These are phyloP conservation scores for Styela clava DNA, from an alignment of 23 tunicate genomes.

Conservation along the genomic window DNA sequence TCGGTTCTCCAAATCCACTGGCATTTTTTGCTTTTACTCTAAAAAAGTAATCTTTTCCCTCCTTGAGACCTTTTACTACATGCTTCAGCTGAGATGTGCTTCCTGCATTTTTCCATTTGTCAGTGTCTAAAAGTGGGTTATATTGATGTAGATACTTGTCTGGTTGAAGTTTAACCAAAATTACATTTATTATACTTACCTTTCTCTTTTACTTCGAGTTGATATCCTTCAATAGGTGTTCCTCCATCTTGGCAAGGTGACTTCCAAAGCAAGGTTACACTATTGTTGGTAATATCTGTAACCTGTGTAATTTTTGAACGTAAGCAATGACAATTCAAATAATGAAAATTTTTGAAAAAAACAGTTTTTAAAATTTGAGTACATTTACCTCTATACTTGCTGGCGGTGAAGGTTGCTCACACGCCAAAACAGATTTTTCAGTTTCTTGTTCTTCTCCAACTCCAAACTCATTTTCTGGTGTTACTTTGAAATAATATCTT, in stretches of 20 bases:
- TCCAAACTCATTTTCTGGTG: constrained; percentile 90
- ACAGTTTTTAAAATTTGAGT: neutral
- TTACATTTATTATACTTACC: constrained; percentile 3
- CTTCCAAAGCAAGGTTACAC: constrained; percentile 68
- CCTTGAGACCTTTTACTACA: constrained; percentile 65
- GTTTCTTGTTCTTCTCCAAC: constrained; percentile 88
- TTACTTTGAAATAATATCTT: constrained; percentile 77
- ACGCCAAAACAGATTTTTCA: constrained; percentile 53
- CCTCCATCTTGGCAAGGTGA: constrained; percentile 81
- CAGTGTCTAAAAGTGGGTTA: constrained; percentile 41
- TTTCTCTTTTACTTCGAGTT: constrained; percentile 73
- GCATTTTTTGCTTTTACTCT: constrained; percentile 82
- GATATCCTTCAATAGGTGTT: constrained; percentile 60
- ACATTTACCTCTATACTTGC: constrained; percentile 42
- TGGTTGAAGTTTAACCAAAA: neutral
- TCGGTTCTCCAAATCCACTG: constrained; percentile 73
- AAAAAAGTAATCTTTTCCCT: constrained; percentile 77
- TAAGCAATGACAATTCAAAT: neutral
- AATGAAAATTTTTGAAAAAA: too few species aligned
- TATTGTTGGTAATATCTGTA: constrained; percentile 44
- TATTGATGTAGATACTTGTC: too few species aligned
- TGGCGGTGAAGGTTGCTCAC: constrained; percentile 87
- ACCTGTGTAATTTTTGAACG: constrained; percentile 16
- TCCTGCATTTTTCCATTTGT: constrained; percentile 55
- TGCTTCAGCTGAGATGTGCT: constrained; percentile 25